Conservation (phyloP, 2,113 vertebrate species). For the Zosterops borbonicus region DNA sequence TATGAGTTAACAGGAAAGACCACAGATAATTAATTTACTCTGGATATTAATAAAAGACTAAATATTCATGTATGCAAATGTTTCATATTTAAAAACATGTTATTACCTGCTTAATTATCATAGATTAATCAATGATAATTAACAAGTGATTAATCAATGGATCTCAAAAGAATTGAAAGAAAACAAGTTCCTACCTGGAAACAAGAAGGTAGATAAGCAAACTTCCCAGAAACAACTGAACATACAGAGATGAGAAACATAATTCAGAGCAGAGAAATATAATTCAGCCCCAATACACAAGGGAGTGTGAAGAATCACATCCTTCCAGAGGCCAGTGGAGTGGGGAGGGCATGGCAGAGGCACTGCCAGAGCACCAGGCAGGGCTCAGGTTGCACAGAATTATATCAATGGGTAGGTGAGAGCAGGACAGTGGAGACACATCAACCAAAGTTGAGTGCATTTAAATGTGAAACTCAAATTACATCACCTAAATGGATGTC, state of each 20-base stretch:
- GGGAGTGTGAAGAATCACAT: background rate
- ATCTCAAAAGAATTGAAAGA: background rate
- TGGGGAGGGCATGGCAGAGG: background rate
- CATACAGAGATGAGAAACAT: background rate
- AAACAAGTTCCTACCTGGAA: background rate
- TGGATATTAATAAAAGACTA: background rate
- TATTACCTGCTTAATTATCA: conserved; percentile 25
- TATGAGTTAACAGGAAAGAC: background rate
- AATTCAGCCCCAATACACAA: background rate
- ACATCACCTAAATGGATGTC: background rate
- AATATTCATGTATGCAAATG: conserved; percentile 15
- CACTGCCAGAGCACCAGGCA: background rate
- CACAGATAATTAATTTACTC: background rate
- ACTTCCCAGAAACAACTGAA: background rate
- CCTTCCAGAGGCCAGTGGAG: background rate
- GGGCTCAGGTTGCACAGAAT: background rate
- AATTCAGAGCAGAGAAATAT: background rate
- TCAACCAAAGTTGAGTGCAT: background rate
- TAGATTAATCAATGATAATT: conserved; percentile 25
- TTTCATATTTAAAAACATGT: conserved; percentile 20
- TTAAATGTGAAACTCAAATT: background rate
- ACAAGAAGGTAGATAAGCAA: background rate
- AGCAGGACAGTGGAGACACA: background rate
- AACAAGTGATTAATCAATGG: conserved; percentile 7
- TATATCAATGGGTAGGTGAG: too few relatives aligned